Base-by-base conservation (phyloP, 2,113 vertebrate species). In the Cygnus atratus region DNA sequence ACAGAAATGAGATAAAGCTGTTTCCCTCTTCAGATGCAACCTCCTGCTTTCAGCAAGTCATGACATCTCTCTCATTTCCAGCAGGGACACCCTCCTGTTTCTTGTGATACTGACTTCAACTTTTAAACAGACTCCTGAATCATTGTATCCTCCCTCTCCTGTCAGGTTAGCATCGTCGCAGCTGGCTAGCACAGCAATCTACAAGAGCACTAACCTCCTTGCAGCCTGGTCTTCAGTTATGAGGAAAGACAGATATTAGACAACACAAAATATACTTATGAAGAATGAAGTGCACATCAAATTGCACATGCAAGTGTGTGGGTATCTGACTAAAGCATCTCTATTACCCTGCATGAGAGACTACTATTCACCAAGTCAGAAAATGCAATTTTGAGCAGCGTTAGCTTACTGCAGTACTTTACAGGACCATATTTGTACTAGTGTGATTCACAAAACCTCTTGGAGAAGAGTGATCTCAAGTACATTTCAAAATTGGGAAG, bases 221-320 rank as follows among this genome's bases (percentile, higher is more conserved):
- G 20, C 21, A 65, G 33, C 75, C 55, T 1, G 0, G 10, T 21
- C 72, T 50, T 70, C 50, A 61, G 50, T 6, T 20, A 63, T 66
- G 46, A 33, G 41, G 46, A 62, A 28, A 79, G 33, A 21, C 20
- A 68, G 16, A n/a, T 20, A 33, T 1, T 22, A n/a, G 71, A 65
- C 61, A 65, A 43, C 7, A 54, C 14, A 59, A 73, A 63, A 39
- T 50, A 24, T 12, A 77, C 7, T 29, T 72, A 20, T 10, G 46
- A 37, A 79, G 50, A 41, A 57, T 22, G 22, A 83, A 67, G 3
- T 29, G 16, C 68, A 52, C 9, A 18, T 15, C 17, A 20, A 2
- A 22, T 46, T 41, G 66, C 15, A 48, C 21, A 13, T 0, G 5
- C 0, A 1, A 48, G 20, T 24, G 8, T 57, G 24, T 37, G 33